Base-by-base conservation (phyloP, 2,888 invertebrate species). In the Cetonia aurata region DNA sequence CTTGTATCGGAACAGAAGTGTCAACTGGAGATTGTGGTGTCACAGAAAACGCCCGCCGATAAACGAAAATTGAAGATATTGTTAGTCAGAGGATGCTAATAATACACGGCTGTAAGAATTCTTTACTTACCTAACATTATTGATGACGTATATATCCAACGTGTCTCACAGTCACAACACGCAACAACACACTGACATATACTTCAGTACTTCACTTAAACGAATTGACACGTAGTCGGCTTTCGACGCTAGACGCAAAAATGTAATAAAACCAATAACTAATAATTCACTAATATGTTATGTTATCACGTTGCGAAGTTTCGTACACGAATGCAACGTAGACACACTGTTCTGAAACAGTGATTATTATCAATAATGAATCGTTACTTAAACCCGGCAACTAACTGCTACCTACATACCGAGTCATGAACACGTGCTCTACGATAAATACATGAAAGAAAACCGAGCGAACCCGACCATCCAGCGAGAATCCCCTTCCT, bases 151-250 rank as follows among this genome's bases (percentile, higher is more conserved):
- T 44, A 62, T 50, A 13, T 37, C 37, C 37, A 62, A 62, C 50
- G 62, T 37, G 62, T 62, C 62, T 33, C 33, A 12, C 15, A 37
- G 33, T 33, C 10, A 50, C 48, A 46, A 50, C 48, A 48, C 48
- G 48, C 37, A 62, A 50, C 48, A 62, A 48, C 48, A 33, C 62
- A 62, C 62, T 62, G 62, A 62, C 62, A 50, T 62, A 62, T 37
- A 62, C 50, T 62, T 31, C 13, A n/a, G n/a, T n/a, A 15, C 31
- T 12, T 33, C 37, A 60, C 46, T 31, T 46, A 46, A 31, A 15
- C 33, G 37, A 15, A 12, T 37, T 56, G 62, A 62, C 62, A 62
- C 62, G 62, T 62, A 19, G 62, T 33, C 31, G 48, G 33, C n/a
- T 50, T 13, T 33, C 37, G 17, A 17, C 15, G 31, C 33, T 25